Evolutionary conservation across 2,797 vertebrate species (phyloP), one percentile per base, ranked within the genome.

Genomic region (Acestrorhynchus altus): DNA sequence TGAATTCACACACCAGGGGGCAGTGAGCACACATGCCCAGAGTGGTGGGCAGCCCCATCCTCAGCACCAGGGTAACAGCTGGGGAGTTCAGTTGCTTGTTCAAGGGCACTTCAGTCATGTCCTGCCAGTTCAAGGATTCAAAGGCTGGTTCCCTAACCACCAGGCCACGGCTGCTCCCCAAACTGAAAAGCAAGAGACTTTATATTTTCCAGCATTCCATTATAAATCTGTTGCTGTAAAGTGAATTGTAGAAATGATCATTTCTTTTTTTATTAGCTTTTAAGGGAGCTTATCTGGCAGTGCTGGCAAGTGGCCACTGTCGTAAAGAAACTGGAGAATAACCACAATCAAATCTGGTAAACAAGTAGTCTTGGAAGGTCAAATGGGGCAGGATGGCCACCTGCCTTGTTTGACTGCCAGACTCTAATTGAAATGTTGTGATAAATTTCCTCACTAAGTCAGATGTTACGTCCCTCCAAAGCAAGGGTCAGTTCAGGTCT

Each of bases 351-450:
- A 66, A 78, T 78, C 56, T 69, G 42, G 35, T 78, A 47, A 12
- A 56, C 51, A 78, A 68, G 76, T 82, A 81, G 69, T 91, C 88
- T 82, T 80, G 80, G 72, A 78, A 93, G 90, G 91, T 94, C 92
- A 93, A 72, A 87, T 81, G 44, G 69, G 82, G 84, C 68, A 75
- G 56, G 51, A 72, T 77, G 81, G 82, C 67, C 68, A 86, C 87
- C 85, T 89, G 83, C 85, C 87, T 87, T 6, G 79, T 75, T 60
- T 71, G 86, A 77, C 90, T 91, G 87, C 89, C 91, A 92, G 86
- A 69, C 89, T 93, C 93, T 95, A 95, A 95, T 92, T 95, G 92
- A 96, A 96, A 94, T 90, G 90, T 95, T 90, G 91, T 95, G 93
- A 96, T 95, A 93, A 93, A 95, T 96, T 92, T 95, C 89, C 85